Evolutionary conservation across 1,140 invertebrate genomes (phyloP), one percentile per base, ranked within the genome.

Genomic region (Drosophila ananassae): DNA sequence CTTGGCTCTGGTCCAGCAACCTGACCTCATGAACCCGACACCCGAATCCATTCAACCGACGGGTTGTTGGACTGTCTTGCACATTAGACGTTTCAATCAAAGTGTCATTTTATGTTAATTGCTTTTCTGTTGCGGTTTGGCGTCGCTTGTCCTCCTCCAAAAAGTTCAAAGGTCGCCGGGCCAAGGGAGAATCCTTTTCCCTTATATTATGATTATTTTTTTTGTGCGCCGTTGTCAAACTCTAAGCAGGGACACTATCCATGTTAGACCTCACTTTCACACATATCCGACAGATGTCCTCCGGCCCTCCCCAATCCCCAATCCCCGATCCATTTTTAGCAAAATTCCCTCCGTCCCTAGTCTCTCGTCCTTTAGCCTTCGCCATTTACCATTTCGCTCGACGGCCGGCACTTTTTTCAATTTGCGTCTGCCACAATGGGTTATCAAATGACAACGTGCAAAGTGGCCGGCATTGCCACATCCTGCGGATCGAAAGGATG

Each of bases 371-470:
- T 30, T 13, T 46, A n/a, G 28, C n/a, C 53, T 57, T 61, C 52
- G 61, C 63, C 57, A 54, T 68, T 77, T 81, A 55, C 61, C 78
- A 80, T 67, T 82, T 82, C 55, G 62, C 63, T 54, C 30, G 58
- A 9, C 48, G 59, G 72, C 60, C 53, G 73, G 47, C 57, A 74
- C 57, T 82, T 89, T 87, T 87, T 87, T 87, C 82, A 87, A 87
- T 87, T 87, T 87, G 83, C 83, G 79, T 73, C 80, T 79, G 79
- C 82, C 82, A 87, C 82, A 87, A 87, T 87, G 82, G 82, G 83
- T 89, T 87, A 87, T 87, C 82, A 87, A 87, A 87, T 87, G 79
- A 83, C 82, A 87, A 87, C 82, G 82, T 87, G 83, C 78, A 73
- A 83, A 69, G 71, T 87, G 67, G 46, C 61, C 53, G 57, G 72